phyloP scores from a whole-genome alignment of 1,140 invertebrate species.

The Aphis gossypii region DNA sequence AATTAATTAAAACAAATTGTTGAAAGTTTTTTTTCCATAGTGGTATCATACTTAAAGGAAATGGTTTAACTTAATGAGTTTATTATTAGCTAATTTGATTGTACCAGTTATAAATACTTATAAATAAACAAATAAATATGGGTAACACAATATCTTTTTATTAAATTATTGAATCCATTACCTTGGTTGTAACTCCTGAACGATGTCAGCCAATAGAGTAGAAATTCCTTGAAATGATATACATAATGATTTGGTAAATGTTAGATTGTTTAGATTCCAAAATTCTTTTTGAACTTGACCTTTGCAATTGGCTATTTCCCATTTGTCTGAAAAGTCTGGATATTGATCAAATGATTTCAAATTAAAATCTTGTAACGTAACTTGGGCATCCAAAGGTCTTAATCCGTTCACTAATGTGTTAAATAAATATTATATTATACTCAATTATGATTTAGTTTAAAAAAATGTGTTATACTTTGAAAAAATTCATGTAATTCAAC shows the following conservation, averaged over 20 bases:
- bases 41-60: not conserved
- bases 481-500: slow-evolving; percentile 88
- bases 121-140: not conserved
- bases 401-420: slow-evolving; percentile 63
- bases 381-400: slow-evolving; percentile 75
- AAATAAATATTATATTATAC: not conserved
- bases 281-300: slow-evolving; percentile 64
- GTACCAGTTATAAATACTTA: not conserved
- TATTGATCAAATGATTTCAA: slow-evolving; percentile 66
- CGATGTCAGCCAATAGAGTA: slow-evolving; percentile 70
- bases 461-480: slow-evolving; percentile 65
- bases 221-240: slow-evolving; percentile 85
- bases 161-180: slow-evolving; percentile 51
- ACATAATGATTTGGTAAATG: slow-evolving; percentile 69
- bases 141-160: not conserved
- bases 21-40: not conserved
- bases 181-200: slow-evolving; percentile 65
- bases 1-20: not conserved
- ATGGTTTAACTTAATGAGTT: no score
- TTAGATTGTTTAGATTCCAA: slow-evolving; percentile 64
- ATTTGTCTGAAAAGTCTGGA: slow-evolving; percentile 80
- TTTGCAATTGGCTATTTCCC: slow-evolving; percentile 70
- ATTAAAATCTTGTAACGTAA: slow-evolving; percentile 85
- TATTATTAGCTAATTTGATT: not conserved
- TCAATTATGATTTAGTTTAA: not conserved